Evolutionary conservation across 2,113 vertebrate species (phyloP), one percentile per base, ranked within the genome.

Genomic region (Nettapus auritus): DNA sequence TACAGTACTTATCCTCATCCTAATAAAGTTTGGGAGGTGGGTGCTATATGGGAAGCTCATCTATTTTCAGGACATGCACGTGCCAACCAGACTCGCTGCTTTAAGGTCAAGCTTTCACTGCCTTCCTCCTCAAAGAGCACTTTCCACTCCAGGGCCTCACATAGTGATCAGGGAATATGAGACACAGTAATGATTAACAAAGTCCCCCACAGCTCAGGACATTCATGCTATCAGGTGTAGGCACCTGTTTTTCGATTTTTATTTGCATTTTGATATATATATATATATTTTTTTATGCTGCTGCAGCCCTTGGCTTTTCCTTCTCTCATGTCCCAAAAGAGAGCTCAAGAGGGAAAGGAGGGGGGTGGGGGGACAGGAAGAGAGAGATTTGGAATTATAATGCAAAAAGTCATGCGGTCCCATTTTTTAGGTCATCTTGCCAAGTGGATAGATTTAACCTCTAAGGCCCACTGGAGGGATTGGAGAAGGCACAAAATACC

Each of bases 171-270:
- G 78, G 44, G 14, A 78, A 13, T 44, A 16, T 28, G 26, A 71
- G 10, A 25, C 26, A 40, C 5, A 77, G 11, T 19, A 57, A 36
- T 50, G 17, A 57, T 40, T 77, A 66, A 33, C 9, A 22, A 83
- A 77, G 68, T 76, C 48, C 38, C 21, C 29, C 46, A 5, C 22
- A 80, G 28, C 25, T 38, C 63, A 76, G 83, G 59, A 42, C 9
- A 1, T 33, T 90, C 4, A 1, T 25, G 34, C 15, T 42, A 64
- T 31, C 78, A 81, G 60, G 56, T 69, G 36, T 55, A 64, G 75
- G 7, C 6, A 91, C 79, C 75, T 87, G 82, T 60, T 93, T 91
- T 89, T 91, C 78, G 31, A 89, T 40, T 40, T 40, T 40, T 40
- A 40, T 13, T 40, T 40, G 11, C 12, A 40, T 40, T 40, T 40